Evolutionary conservation across 92 coral and sea anemone species (phyloP).

Genomic region (Actinernus sp.): DNA sequence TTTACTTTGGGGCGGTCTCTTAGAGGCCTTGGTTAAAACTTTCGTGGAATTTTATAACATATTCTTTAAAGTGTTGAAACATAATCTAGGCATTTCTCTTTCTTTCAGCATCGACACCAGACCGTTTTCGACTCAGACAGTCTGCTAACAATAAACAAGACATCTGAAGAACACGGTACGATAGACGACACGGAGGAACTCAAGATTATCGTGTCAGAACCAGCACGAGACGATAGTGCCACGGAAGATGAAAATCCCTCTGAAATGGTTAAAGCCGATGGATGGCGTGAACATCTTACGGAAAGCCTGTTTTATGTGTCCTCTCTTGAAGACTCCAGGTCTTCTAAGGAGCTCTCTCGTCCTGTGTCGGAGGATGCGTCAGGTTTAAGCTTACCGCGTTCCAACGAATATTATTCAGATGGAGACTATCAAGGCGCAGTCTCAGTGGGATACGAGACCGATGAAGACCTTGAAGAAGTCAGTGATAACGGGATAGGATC

Average conservation of each 20-base stretch:
- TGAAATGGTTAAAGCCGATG: not conserved
- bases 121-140: constrained; percentile 27
- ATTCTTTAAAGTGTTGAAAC: too few species aligned
- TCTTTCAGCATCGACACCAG: not conserved
- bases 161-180: constrained; percentile 22
- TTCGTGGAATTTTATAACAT: too few species aligned
- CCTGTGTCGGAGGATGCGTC: constrained; percentile 21
- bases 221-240: not conserved
- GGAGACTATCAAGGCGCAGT: not conserved
- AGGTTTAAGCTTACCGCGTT: constrained; percentile 12
- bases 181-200: constrained; percentile 3
- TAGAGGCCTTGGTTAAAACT: too few species aligned
- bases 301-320: constrained; percentile 20
- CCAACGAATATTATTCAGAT: constrained; percentile 45
- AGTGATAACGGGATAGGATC: constrained; percentile 27
- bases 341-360: constrained; percentile 6
- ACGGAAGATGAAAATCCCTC: not conserved
- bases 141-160: constrained; percentile 32
- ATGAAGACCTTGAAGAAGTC: not conserved
- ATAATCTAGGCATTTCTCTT: not conserved
- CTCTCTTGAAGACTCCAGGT: constrained; percentile 9
- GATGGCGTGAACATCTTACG: not conserved
- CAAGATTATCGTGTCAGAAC: not conserved
- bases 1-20: too few species aligned
- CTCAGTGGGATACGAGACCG: constrained; percentile 7